Base-by-base conservation (phyloP, 2,113 vertebrate genomes). In the Pungitius pungitius region DNA sequence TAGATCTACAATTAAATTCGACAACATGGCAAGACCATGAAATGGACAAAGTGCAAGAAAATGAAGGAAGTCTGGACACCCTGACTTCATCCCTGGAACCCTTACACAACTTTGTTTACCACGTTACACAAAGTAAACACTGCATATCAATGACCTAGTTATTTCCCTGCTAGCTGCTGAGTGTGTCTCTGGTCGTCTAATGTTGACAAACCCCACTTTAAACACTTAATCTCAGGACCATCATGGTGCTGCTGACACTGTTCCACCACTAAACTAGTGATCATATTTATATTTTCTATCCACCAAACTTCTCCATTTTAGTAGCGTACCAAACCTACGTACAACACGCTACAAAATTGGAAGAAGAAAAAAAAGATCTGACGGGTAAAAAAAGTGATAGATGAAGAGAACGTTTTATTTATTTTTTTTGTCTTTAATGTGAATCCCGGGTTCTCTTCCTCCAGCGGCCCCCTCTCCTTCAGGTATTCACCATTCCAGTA, bases 241-340 rank as follows among this genome's bases (percentile, higher is more conserved):
- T 60, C 80, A 61, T 43, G 73, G 76, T 78, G 87, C 78, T 82
- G 85, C 78, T 68, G 76, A 80, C 79, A 82, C 73, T 74, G 69
- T 75, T 80, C 56, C 67, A 67, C 76, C 82, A 74, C 57, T 52
- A 60, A 77, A 86, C 75, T 77, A 45, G 64, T 77, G 72, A 81
- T 69, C 42, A 39, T 57, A 27, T 57, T 68, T 67, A 20, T 62
- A 55, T 70, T 79, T 79, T 55, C 33, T 45, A 18, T 80, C 24
- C 43, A 8, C 33, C 37, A 30, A 33, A 56, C 27, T 77, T 71
- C 71, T 65, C 20, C 17, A 58, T 58, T 39, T 61, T 26, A 68
- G 40, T 61, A 68, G 63, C 37, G 0, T 81, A 77, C 27, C 42
- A 81, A 80, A 75, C 63, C 13, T 6, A 35, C 33, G 33, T 35